Evolutionary conservation across 2,888 invertebrate genomes (phyloP).

Genomic region (Euphydryas editha): DNA sequence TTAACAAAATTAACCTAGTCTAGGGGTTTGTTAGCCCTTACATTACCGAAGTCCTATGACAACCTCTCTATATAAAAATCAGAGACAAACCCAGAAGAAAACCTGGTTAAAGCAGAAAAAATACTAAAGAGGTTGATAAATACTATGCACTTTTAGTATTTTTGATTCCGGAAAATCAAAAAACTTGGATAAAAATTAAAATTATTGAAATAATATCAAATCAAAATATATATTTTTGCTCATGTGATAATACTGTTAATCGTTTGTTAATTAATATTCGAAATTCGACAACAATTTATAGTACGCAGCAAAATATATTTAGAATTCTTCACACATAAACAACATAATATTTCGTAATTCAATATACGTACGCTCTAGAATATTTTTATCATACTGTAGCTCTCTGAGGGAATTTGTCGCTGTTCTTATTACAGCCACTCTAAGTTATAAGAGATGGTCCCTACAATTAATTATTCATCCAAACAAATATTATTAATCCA

Average conservation of each 20-base stretch:
- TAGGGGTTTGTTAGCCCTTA: too few species aligned
- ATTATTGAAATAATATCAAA: not conserved
- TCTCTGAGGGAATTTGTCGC: slow-evolving; percentile 62
- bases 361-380: slow-evolving; percentile 53
- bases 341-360: slow-evolving; percentile 42
- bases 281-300: not conserved
- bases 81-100: too few species aligned
- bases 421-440: slow-evolving; percentile 44
- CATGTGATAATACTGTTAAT: too few species aligned
- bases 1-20: too few species aligned
- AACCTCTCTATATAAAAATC: too few species aligned
- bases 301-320: slow-evolving; percentile 3
- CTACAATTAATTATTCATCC: not conserved
- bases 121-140: too few species aligned
- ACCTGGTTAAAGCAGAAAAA: too few species aligned
- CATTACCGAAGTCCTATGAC: too few species aligned
- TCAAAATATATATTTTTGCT: too few species aligned
- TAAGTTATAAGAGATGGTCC: slow-evolving; percentile 33
- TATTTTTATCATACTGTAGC: slow-evolving; percentile 62
- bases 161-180: too few species aligned
- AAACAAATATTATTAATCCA: not conserved
- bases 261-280: not conserved
- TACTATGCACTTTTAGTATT: too few species aligned
- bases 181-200: not conserved
- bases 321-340: slow-evolving; percentile 18